Percentiles rank a stretch among this genome's conserved stretches.
Conservation (phyloP, 2,888 invertebrate species). For the Papilio demoleus region DNA sequence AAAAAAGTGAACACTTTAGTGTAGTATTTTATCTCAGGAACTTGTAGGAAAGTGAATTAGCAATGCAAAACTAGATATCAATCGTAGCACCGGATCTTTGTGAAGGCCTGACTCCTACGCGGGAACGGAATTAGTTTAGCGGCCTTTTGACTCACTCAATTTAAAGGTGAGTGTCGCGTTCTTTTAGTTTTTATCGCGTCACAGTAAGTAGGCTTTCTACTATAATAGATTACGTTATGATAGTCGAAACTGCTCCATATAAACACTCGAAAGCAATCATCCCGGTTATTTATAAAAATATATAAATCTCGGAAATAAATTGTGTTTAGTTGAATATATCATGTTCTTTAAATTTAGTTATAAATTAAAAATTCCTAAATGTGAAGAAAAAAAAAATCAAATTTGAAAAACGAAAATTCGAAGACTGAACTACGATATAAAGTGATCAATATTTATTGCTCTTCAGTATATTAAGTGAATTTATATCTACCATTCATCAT, state of each 20-base stretch:
- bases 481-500: background rate
- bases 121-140: slow-evolving; percentile 22
- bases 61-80: slow-evolving; percentile 40
- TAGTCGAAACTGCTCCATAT: background rate
- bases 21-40: slow-evolving; percentile 33
- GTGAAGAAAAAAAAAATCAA: too few species aligned
- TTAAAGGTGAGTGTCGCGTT: slow-evolving; percentile 14
- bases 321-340: too few species aligned
- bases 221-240: background rate
- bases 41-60: slow-evolving; percentile 38
- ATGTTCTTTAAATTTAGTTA: too few species aligned
- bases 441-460: too few species aligned
- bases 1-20: slow-evolving; percentile 26
- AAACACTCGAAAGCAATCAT: too few species aligned
- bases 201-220: background rate
- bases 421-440: too few species aligned
- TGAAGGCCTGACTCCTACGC: slow-evolving; percentile 23
- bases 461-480: too few species aligned
- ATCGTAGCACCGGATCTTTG: slow-evolving; percentile 37
- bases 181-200: background rate
- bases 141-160: slow-evolving; percentile 17
- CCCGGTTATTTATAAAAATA: too few species aligned
- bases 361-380: too few species aligned
- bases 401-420: too few species aligned
- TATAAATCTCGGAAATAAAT: too few species aligned